Evolutionary conservation across 1,140 invertebrate species (phyloP).

Genomic region (Brachionus paranguensis): DNA sequence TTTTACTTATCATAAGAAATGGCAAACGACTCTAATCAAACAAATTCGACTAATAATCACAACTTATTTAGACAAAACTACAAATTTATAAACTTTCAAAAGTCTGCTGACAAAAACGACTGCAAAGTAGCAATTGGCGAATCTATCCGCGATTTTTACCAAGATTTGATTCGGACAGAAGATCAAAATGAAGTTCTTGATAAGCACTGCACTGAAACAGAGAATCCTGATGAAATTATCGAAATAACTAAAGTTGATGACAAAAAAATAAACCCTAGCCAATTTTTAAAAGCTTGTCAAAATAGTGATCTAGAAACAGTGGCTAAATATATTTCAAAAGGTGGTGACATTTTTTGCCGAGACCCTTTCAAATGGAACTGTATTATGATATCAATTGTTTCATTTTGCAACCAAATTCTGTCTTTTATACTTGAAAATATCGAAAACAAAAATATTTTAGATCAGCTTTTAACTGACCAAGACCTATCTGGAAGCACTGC

Average conservation of each 20-base stretch:
- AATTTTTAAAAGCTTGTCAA: not conserved
- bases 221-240: not conserved
- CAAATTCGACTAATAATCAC: not conserved
- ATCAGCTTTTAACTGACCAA: not conserved
- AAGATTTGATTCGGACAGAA: not conserved
- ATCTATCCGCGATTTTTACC: not conserved
- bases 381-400: slow-evolving; percentile 7
- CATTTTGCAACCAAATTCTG: not conserved
- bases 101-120: not conserved
- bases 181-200: not conserved
- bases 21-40: not conserved
- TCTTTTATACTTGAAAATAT: not conserved
- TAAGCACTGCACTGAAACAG: not conserved
- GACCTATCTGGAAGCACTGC: slow-evolving; percentile 17
- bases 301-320: not conserved
- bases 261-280: not conserved
- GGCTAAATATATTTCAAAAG: not conserved
- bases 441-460: not conserved
- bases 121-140: not conserved
- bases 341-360: not conserved
- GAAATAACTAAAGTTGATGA: not conserved
- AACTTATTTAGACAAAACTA: not conserved
- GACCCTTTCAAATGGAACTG: slow-evolving; percentile 6
- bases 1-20: not conserved
- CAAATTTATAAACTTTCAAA: slow-evolving; percentile 21